These are phyloP conservation scores for Platichthys flesus DNA, from an alignment of 2,113 vertebrate genomes.

Conservation along the genomic window DNA sequence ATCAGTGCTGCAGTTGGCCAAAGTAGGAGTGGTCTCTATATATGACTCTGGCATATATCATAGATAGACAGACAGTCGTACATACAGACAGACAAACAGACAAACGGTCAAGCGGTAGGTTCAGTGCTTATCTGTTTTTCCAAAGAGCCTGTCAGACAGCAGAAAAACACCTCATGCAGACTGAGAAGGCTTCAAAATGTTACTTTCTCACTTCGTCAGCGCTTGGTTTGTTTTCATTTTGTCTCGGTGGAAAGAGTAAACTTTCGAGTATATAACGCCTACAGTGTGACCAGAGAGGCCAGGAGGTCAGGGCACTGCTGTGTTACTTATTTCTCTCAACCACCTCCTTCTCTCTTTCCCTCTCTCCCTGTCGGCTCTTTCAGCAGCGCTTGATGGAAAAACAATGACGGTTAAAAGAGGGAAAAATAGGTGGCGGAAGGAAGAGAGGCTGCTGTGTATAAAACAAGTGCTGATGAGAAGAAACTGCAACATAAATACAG, in stretches of 20 bases:
- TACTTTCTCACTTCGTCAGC: constrained; percentile 68
- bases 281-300: constrained; percentile 61
- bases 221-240: constrained; percentile 79
- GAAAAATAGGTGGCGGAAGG: constrained; percentile 46
- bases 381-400: constrained; percentile 82
- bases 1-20: constrained; percentile 58
- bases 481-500: constrained; percentile 73
- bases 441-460: constrained; percentile 69
- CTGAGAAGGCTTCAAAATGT: constrained; percentile 74
- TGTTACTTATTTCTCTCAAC: constrained; percentile 58
- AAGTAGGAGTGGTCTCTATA: constrained; percentile 66
- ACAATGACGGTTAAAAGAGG: constrained; percentile 72
- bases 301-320: constrained; percentile 66
- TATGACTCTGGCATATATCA: constrained; percentile 69
- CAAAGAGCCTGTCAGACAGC: constrained; percentile 79
- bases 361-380: constrained; percentile 70
- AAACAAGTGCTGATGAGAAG: constrained; percentile 72
- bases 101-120: constrained; percentile 84
- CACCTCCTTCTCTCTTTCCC: constrained; percentile 44
- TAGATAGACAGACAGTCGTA: constrained; percentile 42
- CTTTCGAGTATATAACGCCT: constrained; percentile 86
- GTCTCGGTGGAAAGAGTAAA: constrained; percentile 80
- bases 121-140: constrained; percentile 86
- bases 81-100: constrained; percentile 71
- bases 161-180: constrained; percentile 80